Base-by-base conservation (phyloP, 2,113 vertebrate genomes). In the Hippopotamus amphibius region DNA sequence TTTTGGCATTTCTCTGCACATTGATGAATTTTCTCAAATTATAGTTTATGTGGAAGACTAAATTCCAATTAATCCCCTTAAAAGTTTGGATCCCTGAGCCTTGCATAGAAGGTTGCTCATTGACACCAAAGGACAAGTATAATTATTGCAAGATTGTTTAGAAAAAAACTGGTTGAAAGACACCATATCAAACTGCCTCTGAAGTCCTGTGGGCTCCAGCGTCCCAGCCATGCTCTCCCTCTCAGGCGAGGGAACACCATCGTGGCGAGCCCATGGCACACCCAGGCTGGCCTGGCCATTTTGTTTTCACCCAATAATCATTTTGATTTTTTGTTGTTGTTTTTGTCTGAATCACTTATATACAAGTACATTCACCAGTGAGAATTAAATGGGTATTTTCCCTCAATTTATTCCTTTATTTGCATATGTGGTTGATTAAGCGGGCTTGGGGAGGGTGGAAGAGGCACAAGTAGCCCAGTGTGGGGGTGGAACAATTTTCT, bases 11-110 rank as follows among this genome's bases (percentile, higher is more conserved):
- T 90, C 65, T 96, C 28, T 95, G 72, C 14, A 19, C 53, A 33
- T 13, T 48, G 26, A 28, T 90, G 30, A 69, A 8, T 95, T 93
- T 95, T 93, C 41, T 89, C 68, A 79, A 72, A 83, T 68, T 53
- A 65, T 61, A 28, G 61, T 71, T 74, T 82, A 84, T 74, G 33
- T 69, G 57, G 63, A 92, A 95, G 72, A 46, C 74, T 94, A 86
- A 89, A 85, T 85, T 96, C 26, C 93, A 65, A 82, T 93, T 50
- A 71, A 22, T 87, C 50, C 50, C 55, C n/a, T 83, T 95, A 87
- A 93, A 91, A 80, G 59, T 83, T 46, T 93, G 19, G 66, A 43
- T 81, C 68, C n/a, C 76, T 90, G 22, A 95, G 28, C 50, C 24
- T 90, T 92, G 74, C 41, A 6, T 41, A 46, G 59, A 87, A 57